Percentiles rank a stretch among this genome's conserved stretches.
Conservation (phyloP, 1,140 invertebrate genomes). For the Neodiprion virginianus region DNA sequence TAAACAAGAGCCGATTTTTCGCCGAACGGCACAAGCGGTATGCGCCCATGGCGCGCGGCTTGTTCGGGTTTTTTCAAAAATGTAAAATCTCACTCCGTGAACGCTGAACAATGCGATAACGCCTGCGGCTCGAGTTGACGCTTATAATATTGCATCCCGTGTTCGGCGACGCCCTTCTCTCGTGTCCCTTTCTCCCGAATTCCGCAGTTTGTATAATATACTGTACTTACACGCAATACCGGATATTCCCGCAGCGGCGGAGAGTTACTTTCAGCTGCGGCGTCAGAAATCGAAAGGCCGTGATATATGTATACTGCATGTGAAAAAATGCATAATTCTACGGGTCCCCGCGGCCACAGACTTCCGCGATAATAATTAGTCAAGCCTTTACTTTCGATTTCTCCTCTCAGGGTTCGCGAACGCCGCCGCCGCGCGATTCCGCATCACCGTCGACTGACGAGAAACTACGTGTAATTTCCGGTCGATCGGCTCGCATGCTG, state of each 20-base stretch:
- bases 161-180: background rate
- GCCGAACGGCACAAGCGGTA: background rate
- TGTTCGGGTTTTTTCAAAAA: background rate
- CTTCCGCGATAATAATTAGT: conserved; percentile 1
- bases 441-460: background rate
- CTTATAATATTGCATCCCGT: background rate
- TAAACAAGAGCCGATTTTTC: background rate
- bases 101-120: background rate
- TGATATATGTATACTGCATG: too few relatives aligned
- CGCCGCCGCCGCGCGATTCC: background rate
- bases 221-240: too few relatives aligned
- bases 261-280: too few relatives aligned
- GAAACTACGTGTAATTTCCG: background rate
- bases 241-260: too few relatives aligned
- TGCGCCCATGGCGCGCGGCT: background rate
- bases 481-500: background rate
- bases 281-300: too few relatives aligned
- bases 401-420: background rate
- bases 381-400: background rate
- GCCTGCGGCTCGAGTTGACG: background rate
- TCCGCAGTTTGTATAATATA: too few relatives aligned
- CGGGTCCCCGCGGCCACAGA: too few relatives aligned
- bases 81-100: too few relatives aligned
- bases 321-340: too few relatives aligned
- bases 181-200: background rate